Base-by-base conservation (phyloP, 2,797 vertebrate genomes). In the Pitangus sulphuratus region DNA sequence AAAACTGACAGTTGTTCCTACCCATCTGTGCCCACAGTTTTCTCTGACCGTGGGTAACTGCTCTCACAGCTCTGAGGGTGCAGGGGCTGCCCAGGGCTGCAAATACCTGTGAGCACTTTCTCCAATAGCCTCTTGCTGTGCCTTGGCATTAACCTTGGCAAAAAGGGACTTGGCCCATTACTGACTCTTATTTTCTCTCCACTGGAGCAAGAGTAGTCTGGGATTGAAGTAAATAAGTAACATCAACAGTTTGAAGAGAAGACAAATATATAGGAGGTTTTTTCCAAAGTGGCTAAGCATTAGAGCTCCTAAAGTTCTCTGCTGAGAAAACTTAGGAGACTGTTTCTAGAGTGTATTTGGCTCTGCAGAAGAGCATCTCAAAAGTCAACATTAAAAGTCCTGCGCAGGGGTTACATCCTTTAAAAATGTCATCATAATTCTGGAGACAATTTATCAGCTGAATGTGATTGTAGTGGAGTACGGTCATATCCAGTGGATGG, bases 271-370 rank as follows among this genome's bases (percentile, higher is more conserved):
- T 7, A 42, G 10, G 26, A 56, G 4, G 1, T 12, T 21, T 82
- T 85, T 42, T 26, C 15, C 0, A 0, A 71, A 40, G 24, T 20
- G 24, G 11, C 4, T 53, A 2, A 42, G 8, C 47, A 24, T 28
- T 84, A 33, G 57, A 92, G n/a, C 26, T 82, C 15, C 21, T 37
- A 1, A 89, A 74, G 25, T 62, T 37, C 28, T 66, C 28, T 85
- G 33, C 47, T 70, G 15, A 33, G 39, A 51, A 78, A 47, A 33
- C 7, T 18, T 54, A 51, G 24, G 28, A 15, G 12, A 2, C 15
- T 54, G 11, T 57, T 77, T 50, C 51, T 68, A 4, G 25, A 57
- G 7, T 5, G 2, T 10, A 1, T 39, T 30, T 76, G 57, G 54
- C 19, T 90, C 44, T 77, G 1, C 8, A 72, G 45, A 50, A 58